These are phyloP conservation scores for Amblyjoppa proteus DNA, from an alignment of 2,888 invertebrate species.

Conservation along the genomic window DNA sequence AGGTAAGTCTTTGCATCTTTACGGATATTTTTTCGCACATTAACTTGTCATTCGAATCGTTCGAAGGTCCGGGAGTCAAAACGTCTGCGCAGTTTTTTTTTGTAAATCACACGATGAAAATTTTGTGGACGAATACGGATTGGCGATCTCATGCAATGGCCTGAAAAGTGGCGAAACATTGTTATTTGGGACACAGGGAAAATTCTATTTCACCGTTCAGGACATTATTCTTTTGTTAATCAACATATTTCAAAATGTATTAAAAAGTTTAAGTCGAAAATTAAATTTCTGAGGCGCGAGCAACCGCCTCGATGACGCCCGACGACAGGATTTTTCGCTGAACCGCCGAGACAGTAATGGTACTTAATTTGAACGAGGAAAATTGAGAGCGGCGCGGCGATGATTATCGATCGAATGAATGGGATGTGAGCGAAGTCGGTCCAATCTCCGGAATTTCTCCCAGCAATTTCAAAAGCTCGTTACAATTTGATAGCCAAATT, in stretches of 20 bases:
- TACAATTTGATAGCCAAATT: slow-evolving; percentile 70
- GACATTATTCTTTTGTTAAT: too few species aligned
- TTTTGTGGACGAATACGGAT: neutral
- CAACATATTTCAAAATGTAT: too few species aligned
- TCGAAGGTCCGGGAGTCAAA: too few species aligned
- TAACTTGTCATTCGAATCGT: too few species aligned
- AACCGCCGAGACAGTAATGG: slow-evolving; percentile 12
- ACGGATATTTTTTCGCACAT: too few species aligned
- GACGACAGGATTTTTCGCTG: slow-evolving; percentile 1
- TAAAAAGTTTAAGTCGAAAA: neutral
- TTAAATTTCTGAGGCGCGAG: neutral
- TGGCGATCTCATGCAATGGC: too few species aligned
- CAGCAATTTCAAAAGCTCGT: slow-evolving; percentile 68
- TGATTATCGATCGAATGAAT: slow-evolving; percentile 44
- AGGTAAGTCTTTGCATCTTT: too few species aligned
- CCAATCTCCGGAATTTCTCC: slow-evolving; percentile 45
- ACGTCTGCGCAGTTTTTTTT: neutral
- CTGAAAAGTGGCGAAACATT: too few species aligned
- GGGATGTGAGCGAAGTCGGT: slow-evolving; percentile 55
- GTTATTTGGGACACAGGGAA: too few species aligned
- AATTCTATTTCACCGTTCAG: too few species aligned
- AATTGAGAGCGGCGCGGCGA: neutral
- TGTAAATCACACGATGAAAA: neutral
- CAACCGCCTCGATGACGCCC: neutral
- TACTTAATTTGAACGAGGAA: slow-evolving; percentile 10